These are phyloP conservation scores for Bombycilla garrulus DNA, from an alignment of 2,113 vertebrate species.

Conservation along the genomic window DNA sequence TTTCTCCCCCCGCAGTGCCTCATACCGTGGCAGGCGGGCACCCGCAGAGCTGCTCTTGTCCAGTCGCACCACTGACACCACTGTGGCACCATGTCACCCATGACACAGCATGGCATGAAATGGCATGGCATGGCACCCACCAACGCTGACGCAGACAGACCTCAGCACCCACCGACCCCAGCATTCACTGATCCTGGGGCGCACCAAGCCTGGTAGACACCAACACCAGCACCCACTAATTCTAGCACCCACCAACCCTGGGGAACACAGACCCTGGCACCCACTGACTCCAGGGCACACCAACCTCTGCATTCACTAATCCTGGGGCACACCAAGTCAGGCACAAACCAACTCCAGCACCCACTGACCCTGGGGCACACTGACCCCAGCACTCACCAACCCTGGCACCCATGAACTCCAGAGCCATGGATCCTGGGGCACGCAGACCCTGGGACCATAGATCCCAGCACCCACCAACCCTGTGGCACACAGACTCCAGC, in stretches of 20 bases:
- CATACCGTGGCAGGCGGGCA: constrained; percentile 85
- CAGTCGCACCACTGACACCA: constrained; percentile 90
- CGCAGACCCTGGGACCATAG: background rate
- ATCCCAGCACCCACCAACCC: background rate
- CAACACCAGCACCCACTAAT: background rate
- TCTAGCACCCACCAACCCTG: background rate
- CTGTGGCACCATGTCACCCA: background rate
- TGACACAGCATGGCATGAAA: rapidly evolving
- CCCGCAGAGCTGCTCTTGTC: constrained; percentile 87
- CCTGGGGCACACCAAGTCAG: background rate
- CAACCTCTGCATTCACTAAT: background rate
- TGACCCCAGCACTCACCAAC: background rate
- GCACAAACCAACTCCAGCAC: background rate
- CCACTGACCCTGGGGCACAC: background rate
- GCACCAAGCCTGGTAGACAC: background rate
- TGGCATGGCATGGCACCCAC: background rate
- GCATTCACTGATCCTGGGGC: background rate
- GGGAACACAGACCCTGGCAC: background rate
- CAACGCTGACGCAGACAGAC: background rate
- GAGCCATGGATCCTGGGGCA: background rate
- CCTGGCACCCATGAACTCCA: background rate
- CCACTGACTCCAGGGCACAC: background rate
- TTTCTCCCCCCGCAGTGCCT: constrained; percentile 82
- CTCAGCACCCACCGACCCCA: background rate
- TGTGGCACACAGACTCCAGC: background rate